phyloP scores from a whole-genome alignment of 2,888 invertebrate species.

The Oxyteleia sp. region DNA sequence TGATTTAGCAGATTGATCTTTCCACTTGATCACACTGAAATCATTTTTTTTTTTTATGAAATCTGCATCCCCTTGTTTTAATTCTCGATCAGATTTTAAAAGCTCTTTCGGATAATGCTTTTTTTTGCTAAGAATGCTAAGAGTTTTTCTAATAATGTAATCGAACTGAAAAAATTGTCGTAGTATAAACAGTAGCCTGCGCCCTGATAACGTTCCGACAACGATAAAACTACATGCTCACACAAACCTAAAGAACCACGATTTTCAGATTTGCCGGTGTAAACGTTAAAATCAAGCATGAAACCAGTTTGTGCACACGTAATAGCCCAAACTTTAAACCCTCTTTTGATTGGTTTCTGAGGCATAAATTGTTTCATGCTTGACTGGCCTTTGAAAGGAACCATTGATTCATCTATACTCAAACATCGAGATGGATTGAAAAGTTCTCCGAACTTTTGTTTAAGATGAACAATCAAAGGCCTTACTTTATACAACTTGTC shows the following conservation, averaged over 20 bases:
- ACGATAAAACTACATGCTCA: conserved; percentile 53
- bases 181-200: conserved; percentile 38
- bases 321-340: conserved; percentile 55
- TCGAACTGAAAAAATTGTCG: conserved; percentile 38
- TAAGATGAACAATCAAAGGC: conserved; percentile 41
- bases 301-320: conserved; percentile 54
- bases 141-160: conserved; percentile 39
- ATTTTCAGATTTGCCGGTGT: conserved; percentile 46
- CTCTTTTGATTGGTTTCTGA: conserved; percentile 51
- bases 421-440: conserved; percentile 45
- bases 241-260: conserved; percentile 34
- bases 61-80: conserved; percentile 34
- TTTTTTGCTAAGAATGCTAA: too few relatives aligned
- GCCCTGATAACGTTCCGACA: conserved; percentile 23
- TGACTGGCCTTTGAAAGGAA: conserved; percentile 44
- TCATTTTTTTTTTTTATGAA: conserved; percentile 25
- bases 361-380: conserved; percentile 55
- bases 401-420: conserved; percentile 56
- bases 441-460: conserved; percentile 15
- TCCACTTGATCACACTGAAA: conserved; percentile 57
- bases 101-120: conserved; percentile 39
- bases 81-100: neutral
- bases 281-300: conserved; percentile 44
- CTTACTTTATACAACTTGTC: conserved; percentile 51
- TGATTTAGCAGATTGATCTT: conserved; percentile 54